Conservation (phyloP, 2,113 vertebrate genomes). For the Psittacus erithacus region DNA sequence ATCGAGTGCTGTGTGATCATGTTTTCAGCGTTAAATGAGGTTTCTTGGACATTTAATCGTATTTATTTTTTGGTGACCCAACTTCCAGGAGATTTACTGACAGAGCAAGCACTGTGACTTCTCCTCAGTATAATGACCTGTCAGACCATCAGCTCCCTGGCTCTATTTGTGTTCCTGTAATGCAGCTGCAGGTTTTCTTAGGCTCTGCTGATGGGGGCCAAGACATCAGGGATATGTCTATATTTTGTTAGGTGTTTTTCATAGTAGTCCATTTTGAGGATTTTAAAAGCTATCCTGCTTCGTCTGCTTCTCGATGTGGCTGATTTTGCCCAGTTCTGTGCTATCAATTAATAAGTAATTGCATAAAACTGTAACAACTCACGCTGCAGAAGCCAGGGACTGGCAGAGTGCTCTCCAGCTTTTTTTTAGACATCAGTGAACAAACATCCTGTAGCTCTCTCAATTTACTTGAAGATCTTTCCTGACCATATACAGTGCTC, state of each 20-base stretch:
- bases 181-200: background rate
- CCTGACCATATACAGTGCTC: background rate
- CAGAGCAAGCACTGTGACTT: background rate
- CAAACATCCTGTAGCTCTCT: background rate
- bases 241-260: background rate
- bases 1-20: background rate
- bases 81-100: background rate
- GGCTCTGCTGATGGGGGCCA: background rate
- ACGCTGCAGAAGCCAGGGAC: background rate
- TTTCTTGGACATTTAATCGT: background rate
- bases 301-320: background rate
- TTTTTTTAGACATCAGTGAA: background rate
- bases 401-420: background rate
- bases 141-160: background rate
- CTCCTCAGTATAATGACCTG: background rate
- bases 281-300: background rate
- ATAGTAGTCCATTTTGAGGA: background rate
- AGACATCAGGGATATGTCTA: fast-evolving
- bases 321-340: background rate
- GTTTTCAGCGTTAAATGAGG: background rate
- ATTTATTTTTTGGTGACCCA: background rate
- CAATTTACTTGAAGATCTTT: background rate
- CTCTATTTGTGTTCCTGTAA: background rate
- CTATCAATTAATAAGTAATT: background rate
- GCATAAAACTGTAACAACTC: background rate